Conservation (phyloP, 2,888 invertebrate species). For the Dinocampus coccinellae region DNA sequence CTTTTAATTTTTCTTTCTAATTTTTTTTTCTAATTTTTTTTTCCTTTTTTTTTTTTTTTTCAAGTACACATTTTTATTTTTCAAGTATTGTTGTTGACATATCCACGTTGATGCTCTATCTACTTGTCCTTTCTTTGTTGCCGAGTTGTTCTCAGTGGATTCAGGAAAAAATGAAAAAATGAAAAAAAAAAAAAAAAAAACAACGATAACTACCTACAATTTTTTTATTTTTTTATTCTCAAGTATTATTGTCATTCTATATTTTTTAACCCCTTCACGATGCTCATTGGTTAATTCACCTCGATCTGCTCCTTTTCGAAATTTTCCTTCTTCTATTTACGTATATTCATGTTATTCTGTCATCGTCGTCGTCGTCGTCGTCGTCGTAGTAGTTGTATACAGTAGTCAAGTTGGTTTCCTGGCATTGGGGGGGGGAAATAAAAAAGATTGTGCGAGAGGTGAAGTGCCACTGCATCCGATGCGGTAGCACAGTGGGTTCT, state of each 20-base stretch:
- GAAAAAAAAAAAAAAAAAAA: not conserved
- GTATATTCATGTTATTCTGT: not conserved
- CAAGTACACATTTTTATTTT: not conserved
- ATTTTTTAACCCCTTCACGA: conserved; percentile 32
- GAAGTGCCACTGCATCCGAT: conserved; percentile 34
- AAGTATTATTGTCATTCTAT: conserved; percentile 24
- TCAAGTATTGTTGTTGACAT: not conserved
- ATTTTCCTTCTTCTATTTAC: conserved; percentile 6
- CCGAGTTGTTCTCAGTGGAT: not conserved
- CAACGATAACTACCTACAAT: not conserved
- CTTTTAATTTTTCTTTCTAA: no score
- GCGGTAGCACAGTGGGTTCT: not conserved
- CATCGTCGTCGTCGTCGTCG: no score
- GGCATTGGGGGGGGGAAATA: conserved; percentile 18
- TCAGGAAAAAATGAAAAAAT: not conserved
- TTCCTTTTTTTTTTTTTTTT: not conserved
- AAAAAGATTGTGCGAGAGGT: conserved; percentile 26
- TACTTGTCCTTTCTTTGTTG: not conserved
- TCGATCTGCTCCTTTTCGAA: conserved; percentile 21
- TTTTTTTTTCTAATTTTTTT: not conserved
- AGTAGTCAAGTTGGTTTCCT: not conserved
- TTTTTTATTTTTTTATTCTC: conserved; percentile 1
- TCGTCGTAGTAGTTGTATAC: not conserved
- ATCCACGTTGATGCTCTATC: not conserved
- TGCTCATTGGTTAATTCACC: conserved; percentile 39